Evolutionary conservation across 1,140 invertebrate genomes (phyloP).

Genomic region (Oedothorax gibbosus): DNA sequence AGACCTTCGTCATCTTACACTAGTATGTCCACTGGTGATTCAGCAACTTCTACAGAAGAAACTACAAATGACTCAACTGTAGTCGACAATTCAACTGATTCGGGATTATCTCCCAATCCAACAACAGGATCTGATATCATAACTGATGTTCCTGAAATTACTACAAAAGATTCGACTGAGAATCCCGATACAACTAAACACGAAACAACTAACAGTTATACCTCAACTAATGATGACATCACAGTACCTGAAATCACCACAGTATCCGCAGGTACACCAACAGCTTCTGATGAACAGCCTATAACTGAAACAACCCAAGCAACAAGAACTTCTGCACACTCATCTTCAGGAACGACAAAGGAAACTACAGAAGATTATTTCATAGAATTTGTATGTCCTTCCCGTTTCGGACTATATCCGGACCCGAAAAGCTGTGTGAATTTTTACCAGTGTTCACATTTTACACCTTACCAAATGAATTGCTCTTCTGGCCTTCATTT

Average conservation of each 20-base stretch:
- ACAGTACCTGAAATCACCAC: too few species aligned
- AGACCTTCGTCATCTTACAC: too few species aligned
- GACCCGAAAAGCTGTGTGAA: slow-evolving; percentile 52
- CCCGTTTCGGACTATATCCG: slow-evolving; percentile 31
- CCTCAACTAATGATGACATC: too few species aligned
- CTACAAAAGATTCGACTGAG: too few species aligned
- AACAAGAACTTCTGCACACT: neutral
- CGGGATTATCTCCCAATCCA: neutral
- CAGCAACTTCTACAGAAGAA: too few species aligned
- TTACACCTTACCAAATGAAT: slow-evolving; percentile 61
- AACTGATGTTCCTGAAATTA: neutral
- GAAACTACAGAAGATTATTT: slow-evolving; percentile 1
- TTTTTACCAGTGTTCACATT: slow-evolving; percentile 65
- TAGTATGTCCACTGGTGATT: too few species aligned
- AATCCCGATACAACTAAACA: neutral
- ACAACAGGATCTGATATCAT: neutral
- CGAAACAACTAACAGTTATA: neutral
- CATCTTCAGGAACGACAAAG: neutral
- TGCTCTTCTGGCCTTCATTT: slow-evolving; percentile 64
- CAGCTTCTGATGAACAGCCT: neutral
- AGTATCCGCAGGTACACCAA: too few species aligned
- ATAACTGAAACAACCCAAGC: neutral
- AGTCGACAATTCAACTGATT: too few species aligned
- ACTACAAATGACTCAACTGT: too few species aligned
- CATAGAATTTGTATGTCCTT: slow-evolving; percentile 21